Base-by-base conservation (phyloP, 2,797 vertebrate species). In the Alectoris magna region DNA sequence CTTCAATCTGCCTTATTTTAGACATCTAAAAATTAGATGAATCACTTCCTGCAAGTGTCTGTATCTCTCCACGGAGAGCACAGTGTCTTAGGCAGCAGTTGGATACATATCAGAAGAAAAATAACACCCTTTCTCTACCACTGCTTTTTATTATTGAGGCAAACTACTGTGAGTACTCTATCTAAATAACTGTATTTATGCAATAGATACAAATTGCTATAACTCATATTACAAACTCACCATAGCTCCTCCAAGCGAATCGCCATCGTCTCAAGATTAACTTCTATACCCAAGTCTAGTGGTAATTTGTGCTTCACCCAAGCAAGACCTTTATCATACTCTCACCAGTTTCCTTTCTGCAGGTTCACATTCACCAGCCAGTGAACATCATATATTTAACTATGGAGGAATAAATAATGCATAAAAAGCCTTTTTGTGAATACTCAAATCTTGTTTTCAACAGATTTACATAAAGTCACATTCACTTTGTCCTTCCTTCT, bases 391-490 rank as follows among this genome's bases (percentile, higher is more conserved):
- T 43, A 41, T 56, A 76, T 88, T 84, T 91, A 89, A 92, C 34
- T 56, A 49, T 38, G 39, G 56, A 78, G 39, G 43, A 92, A 90
- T 89, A 93, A 90, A 84, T 86, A 94, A 88, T 73, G 39, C 41
- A 88, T 88, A 38, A 92, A 95, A 95, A 66, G 16, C 9, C 36
- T 94, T 92, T 95, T 68, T 74, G n/a, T 82, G 83, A 93, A 73
- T 78, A 62, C 58, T 80, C 31, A 68, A 85, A 46, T 24, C 24
- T 36, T 59, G 31, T 84, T 94, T 94, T 93, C 64, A 91, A 74
- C 44, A 90, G 71, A 92, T 91, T 90, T 87, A 73, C 77, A 88
- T 88, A 59, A 92, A 93, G 83, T 88, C 85, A 92, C 74, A 90
- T 91, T 92, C 92, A 88, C 13, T 16, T 58, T 70, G n/a, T 73